Percentiles rank a stretch among this genome's conserved stretches.
Evolutionary conservation across 2,888 invertebrate species (phyloP).

Genomic region (Drosophila mayaguana): DNA sequence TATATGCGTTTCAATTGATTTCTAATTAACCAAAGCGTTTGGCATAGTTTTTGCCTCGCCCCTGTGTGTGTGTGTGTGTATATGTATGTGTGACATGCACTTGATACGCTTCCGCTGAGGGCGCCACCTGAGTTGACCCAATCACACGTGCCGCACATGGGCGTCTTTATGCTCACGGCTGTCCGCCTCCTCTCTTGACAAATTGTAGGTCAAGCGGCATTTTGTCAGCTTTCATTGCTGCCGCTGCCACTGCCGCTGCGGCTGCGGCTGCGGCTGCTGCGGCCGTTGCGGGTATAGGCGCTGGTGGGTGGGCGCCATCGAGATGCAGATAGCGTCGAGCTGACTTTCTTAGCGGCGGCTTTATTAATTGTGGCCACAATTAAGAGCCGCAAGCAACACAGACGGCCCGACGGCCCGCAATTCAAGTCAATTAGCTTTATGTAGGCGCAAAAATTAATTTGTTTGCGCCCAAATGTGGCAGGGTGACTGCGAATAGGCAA

Average conservation of each 20-base stretch:
- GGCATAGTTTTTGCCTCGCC: conserved; percentile 37
- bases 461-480: conserved; percentile 75
- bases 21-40: conserved; percentile 66
- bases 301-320: conserved; percentile 44
- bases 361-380: conserved; percentile 65
- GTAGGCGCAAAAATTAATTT: conserved; percentile 80
- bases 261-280: neutral
- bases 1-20: conserved; percentile 70
- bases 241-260: neutral
- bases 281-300: conserved; percentile 28
- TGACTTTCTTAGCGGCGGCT: conserved; percentile 34
- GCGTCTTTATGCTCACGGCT: conserved; percentile 7
- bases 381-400: conserved; percentile 32
- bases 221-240: conserved; percentile 38
- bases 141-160: conserved; percentile 51
- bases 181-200: conserved; percentile 13
- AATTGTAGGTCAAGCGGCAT: conserved; percentile 69
- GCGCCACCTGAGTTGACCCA: conserved; percentile 39
- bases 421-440: conserved; percentile 73
- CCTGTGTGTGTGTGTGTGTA: conserved; percentile 20
- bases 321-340: conserved; percentile 50
- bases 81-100: conserved; percentile 48
- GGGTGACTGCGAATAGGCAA: conserved; percentile 45
- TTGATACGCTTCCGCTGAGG: conserved; percentile 67
- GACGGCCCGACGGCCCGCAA: conserved; percentile 40